These are phyloP conservation scores for Beris morrisii DNA, from an alignment of 2,888 invertebrate species.

Conservation along the genomic window DNA sequence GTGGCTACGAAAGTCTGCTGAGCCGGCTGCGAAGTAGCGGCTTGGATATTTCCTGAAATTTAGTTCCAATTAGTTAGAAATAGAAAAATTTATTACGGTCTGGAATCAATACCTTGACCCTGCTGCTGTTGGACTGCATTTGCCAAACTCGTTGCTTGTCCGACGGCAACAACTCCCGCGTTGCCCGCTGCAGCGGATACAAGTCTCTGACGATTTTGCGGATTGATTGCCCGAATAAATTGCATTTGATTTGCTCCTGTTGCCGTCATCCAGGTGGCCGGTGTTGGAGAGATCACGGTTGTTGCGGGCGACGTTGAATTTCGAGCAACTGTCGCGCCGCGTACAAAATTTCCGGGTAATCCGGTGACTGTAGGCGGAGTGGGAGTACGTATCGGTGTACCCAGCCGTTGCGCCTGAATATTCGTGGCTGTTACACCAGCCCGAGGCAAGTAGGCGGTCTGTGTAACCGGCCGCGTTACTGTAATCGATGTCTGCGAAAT, in stretches of 20 bases:
- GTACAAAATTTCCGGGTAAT: constrained; percentile 50
- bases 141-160: constrained; percentile 40
- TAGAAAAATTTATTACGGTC: not conserved
- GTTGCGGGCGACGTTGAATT: constrained; percentile 50
- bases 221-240: constrained; percentile 53
- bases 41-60: constrained; percentile 42
- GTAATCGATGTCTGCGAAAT: constrained; percentile 56
- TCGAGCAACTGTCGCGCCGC: constrained; percentile 47
- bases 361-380: constrained; percentile 45
- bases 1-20: constrained; percentile 54
- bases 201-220: constrained; percentile 51
- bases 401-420: constrained; percentile 51
- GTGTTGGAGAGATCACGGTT: constrained; percentile 53
- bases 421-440: constrained; percentile 51
- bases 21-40: constrained; percentile 44
- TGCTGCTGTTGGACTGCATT: constrained; percentile 39
- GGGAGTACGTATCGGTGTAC: constrained; percentile 51
- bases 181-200: constrained; percentile 43
- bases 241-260: constrained; percentile 48
- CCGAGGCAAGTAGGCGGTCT: constrained; percentile 53
- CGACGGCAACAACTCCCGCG: constrained; percentile 43
- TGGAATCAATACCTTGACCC: constrained; percentile 34
- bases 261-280: constrained; percentile 53
- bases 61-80: constrained; percentile 2
- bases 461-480: constrained; percentile 53